These are phyloP conservation scores for Vanessa atalanta DNA, from an alignment of 1,140 invertebrate genomes.

Conservation along the genomic window DNA sequence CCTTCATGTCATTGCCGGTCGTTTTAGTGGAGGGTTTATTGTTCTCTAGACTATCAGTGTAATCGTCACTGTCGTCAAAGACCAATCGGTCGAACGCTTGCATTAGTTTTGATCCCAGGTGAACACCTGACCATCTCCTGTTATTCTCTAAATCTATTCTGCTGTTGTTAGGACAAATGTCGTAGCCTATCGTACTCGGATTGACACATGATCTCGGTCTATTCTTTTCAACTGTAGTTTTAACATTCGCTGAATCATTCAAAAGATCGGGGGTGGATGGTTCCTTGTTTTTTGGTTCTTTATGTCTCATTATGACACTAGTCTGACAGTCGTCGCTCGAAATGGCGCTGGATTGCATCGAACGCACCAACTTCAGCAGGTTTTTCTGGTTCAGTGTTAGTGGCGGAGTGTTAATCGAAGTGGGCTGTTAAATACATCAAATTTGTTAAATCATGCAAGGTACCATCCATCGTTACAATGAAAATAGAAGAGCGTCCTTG, in stretches of 20 bases:
- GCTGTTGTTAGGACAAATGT: constrained; percentile 76
- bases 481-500: constrained; percentile 45
- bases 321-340: constrained; percentile 80
- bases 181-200: constrained; percentile 75
- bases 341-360: constrained; percentile 79
- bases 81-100: constrained; percentile 86
- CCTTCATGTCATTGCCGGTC: constrained; percentile 67
- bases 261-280: constrained; percentile 80
- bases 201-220: constrained; percentile 87
- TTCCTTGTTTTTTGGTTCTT: constrained; percentile 74
- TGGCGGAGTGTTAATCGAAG: constrained; percentile 76
- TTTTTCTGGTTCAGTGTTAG: constrained; percentile 82
- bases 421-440: constrained; percentile 79
- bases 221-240: constrained; percentile 79
- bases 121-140: constrained; percentile 88
- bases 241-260: constrained; percentile 80
- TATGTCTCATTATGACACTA: constrained; percentile 78
- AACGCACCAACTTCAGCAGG: constrained; percentile 80
- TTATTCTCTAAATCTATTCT: constrained; percentile 82
- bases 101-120: constrained; percentile 86
- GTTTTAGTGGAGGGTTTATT: constrained; percentile 69
- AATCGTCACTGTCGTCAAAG: constrained; percentile 86
- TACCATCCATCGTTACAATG: constrained; percentile 62
- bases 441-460: constrained; percentile 75
- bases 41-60: constrained; percentile 87